Evolutionary conservation across 2,113 vertebrate species (phyloP), one percentile per base, ranked within the genome.

Genomic region (Ellobius talpinus): DNA sequence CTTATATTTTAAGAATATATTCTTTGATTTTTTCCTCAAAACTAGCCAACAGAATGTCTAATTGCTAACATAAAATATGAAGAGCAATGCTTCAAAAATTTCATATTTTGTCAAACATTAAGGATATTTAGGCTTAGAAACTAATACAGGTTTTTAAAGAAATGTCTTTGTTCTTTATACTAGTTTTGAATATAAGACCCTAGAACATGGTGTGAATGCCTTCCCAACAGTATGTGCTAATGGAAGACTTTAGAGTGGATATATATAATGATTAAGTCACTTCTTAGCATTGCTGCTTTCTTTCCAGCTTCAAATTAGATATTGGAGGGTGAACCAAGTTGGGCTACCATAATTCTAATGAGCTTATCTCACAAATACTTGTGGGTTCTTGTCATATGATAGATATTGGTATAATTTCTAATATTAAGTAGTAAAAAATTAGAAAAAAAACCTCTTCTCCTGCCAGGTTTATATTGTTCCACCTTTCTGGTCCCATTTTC

Each of bases 291-390:
- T 72, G 2, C 19, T 73, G 52, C 63, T 66, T 89, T 70, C 45
- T 84, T 79, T 81, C 33, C 36, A 96, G 74, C 24, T 7, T 89
- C 76, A 95, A 86, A 97, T 92, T 93, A 87, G 70, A 72, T 11
- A n/a, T 26, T 17, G 5, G 3, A 73, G 10, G n/a, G 55, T 81
- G 45, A 94, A 85, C 31, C 68, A 84, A 87, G 52, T 45, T 6
- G 19, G 12, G 4, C 7, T 92, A 8, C 31, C 68, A 52, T 58
- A 42, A 19, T 79, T 95, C 50, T 58, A 45, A 66, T 33, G 63
- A 66, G 39, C 13, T 63, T 66, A 82, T 63, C 87, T 90, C 2
- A 87, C 58, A 93, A 78, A 93, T 87, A 96, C 42, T 74, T 82
- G 12, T 21, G 55, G 24, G 11, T 90, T 39, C 9, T 12, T 74